These are phyloP conservation scores for Vulpes lagopus DNA, from an alignment of 2,113 vertebrate species.

Conservation along the genomic window DNA sequence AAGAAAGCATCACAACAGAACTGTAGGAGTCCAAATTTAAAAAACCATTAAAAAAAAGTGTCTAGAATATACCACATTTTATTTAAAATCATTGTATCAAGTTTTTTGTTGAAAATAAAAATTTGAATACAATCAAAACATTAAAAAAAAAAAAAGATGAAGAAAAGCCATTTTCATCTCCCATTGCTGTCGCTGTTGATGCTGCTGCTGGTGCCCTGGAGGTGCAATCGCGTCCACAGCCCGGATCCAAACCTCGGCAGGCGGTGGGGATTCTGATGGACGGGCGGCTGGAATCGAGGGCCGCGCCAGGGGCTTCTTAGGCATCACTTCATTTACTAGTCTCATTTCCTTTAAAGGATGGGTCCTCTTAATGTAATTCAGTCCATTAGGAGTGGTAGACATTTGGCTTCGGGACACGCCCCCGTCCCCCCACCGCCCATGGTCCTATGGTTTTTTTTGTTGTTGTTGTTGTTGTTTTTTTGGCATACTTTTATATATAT, in stretches of 20 bases:
- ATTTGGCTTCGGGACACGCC: not conserved
- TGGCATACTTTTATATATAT: not conserved
- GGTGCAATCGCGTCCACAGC: not conserved
- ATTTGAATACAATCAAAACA: constrained; percentile 88
- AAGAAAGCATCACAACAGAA: constrained; percentile 85
- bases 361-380: not conserved
- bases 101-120: constrained; percentile 90
- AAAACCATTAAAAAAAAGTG: constrained; percentile 77
- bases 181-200: not conserved
- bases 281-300: not conserved
- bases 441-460: too few species aligned
- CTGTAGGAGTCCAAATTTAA: constrained; percentile 82
- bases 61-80: constrained; percentile 86
- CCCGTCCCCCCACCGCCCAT: not conserved
- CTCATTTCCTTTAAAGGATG: not conserved
- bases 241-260: not conserved
- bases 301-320: not conserved
- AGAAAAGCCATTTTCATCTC: not conserved
- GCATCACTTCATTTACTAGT: not conserved
- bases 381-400: not conserved
- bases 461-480: too few species aligned
- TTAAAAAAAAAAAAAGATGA: not conserved
- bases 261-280: not conserved
- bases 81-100: constrained; percentile 90
- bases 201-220: not conserved